Evolutionary conservation across 35 echinoderm and acorn worm genomes (phyloP), one percentile per base, ranked within the genome.

Genomic region (Ophioderma brevispina): DNA sequence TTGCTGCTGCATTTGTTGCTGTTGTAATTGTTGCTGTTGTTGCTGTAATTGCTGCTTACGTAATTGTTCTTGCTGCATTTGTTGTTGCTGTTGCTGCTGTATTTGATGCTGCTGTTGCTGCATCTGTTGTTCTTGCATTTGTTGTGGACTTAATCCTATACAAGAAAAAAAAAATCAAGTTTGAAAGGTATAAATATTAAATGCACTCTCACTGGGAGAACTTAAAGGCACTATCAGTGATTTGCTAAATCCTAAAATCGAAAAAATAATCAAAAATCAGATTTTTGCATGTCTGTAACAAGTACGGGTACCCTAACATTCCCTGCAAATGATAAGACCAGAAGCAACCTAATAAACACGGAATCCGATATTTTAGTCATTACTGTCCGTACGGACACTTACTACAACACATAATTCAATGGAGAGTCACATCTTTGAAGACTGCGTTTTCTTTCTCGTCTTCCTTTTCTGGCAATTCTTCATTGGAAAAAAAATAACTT

Each of bases 11-110:
- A 37, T 33, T 36, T 90, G 78, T 75, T 85, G 81, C 76, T 92
- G 87, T 75, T 94, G 88, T 37, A 93, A 78, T 80, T 92, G 46
- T 33, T 95, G 91, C 34, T 81, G 40, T 39, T 92, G 93, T 76
- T 89, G 90, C 17, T 92, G 91, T 34, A 88, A 91, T 32, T 96
- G 90, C 39, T 87, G 78, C 80, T 87, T 82, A 43, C 82, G 88
- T 84, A 88, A 88, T 35, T 94, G 96, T 88, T 90, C 86, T 76
- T 93, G 96, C 39, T 95, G 96, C 32, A 64, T 35, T 37, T 94
- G 92, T 76, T 90, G 87, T 37, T 94, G 91, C 31, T 97, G 91
- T 15, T 81, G 38, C 79, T 90, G 84, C 42, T 91, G 91, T 55
- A 88, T 84, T 64, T 91, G 89, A 76, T 78, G 80, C 75, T 87